phyloP scores from a whole-genome alignment of 2,888 invertebrate species.

The Seira sanloemensis region DNA sequence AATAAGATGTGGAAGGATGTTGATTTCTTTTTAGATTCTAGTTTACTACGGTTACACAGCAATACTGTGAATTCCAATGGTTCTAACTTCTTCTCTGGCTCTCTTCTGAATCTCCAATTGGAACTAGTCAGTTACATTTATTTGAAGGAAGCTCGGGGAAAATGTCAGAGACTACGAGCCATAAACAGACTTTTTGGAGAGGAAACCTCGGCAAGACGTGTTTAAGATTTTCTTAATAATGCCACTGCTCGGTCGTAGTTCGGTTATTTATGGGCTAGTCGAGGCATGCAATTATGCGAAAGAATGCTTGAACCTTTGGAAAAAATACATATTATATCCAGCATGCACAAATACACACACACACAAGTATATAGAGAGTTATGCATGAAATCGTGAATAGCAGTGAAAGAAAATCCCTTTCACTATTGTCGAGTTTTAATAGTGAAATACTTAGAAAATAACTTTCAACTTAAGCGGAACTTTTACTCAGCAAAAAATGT shows the following conservation, averaged over 20 bases:
- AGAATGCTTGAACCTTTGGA: constrained; percentile 69
- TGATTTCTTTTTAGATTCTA: neutral
- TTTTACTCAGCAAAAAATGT: neutral
- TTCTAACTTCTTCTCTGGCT: constrained; percentile 10
- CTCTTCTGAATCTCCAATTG: constrained; percentile 24
- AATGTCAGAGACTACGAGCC: constrained; percentile 37
- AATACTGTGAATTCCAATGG: constrained; percentile 40
- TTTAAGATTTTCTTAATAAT: constrained; percentile 74
- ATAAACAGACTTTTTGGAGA: constrained; percentile 42
- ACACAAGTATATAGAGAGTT: neutral
- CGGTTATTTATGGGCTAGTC: constrained; percentile 74
- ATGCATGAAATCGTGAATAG: constrained; percentile 22
- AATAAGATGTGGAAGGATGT: constrained; percentile 1
- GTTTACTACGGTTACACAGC: neutral
- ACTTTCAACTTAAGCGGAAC: neutral
- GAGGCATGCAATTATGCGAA: constrained; percentile 74
- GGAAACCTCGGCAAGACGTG: constrained; percentile 73
- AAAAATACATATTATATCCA: constrained; percentile 68
- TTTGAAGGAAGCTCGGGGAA: constrained; percentile 31
- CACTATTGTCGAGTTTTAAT: neutral
- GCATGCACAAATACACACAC: neutral
- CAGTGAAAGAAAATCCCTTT: constrained; percentile 24
- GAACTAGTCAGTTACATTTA: constrained; percentile 19
- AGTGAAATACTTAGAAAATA: constrained; percentile 8
- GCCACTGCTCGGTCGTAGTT: constrained; percentile 70